phyloP scores from a whole-genome alignment of 2,888 invertebrate genomes.

The Cataglyphis livida region DNA sequence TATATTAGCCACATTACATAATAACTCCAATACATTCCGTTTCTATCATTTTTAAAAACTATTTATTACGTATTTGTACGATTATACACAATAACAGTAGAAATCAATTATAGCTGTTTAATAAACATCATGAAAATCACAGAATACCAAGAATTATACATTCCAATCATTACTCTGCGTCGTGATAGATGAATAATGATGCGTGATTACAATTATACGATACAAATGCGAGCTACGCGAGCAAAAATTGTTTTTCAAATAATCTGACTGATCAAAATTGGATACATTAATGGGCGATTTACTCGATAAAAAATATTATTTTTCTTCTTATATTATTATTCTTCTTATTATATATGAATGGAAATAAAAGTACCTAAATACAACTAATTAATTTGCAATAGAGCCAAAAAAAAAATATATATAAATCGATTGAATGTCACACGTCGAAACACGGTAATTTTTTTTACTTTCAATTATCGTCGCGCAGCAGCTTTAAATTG shows the following conservation, averaged over 20 bases:
- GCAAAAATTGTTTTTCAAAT: background rate
- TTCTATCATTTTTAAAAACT: background rate
- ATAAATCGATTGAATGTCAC: background rate
- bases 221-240: background rate
- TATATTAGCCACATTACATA: background rate
- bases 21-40: background rate
- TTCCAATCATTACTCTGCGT: background rate
- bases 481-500: conserved; percentile 21
- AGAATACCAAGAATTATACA: background rate
- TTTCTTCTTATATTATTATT: background rate
- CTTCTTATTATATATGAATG: background rate
- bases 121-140: background rate
- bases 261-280: background rate
- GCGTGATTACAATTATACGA: background rate
- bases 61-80: background rate
- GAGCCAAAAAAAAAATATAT: background rate
- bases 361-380: background rate
- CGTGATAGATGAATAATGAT: background rate
- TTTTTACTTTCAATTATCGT: conserved; percentile 18
- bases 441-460: background rate
- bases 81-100: background rate
- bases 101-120: background rate
- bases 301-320: background rate
- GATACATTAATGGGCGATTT: background rate
- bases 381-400: background rate